A percentile compares a stretch with the other conserved stretches of the same genome.
Evolutionary conservation across 2,888 invertebrate genomes (phyloP).

Genomic region (Lasioglossum marginatum): DNA sequence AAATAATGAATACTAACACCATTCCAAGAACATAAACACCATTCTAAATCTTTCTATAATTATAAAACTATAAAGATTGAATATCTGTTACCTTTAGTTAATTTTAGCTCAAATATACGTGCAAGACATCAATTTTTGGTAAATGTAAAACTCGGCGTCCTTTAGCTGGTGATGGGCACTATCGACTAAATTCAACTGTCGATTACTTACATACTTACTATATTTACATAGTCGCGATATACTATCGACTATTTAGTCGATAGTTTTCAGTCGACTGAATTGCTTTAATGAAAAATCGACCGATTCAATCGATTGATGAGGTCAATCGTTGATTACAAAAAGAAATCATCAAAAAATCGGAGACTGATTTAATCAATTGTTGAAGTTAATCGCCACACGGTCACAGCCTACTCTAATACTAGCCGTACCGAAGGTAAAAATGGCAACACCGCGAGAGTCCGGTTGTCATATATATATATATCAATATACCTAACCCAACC

Average conservation of each 20-base stretch:
- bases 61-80: neutral
- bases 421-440: too few species aligned
- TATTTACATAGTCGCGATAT: neutral
- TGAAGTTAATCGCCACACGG: too few species aligned
- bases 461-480: too few species aligned
- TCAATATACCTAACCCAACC: too few species aligned
- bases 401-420: too few species aligned
- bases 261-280: neutral
- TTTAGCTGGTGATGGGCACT: neutral
- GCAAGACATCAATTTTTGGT: constrained; percentile 14
- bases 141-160: constrained; percentile 33
- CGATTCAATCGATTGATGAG: too few species aligned
- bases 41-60: neutral
- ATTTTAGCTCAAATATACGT: neutral
- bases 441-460: too few species aligned
- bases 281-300: too few species aligned
- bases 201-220: neutral
- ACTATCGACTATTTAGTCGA: neutral
- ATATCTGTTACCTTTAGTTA: constrained; percentile 26
- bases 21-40: neutral
- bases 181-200: neutral
- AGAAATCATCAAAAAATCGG: too few species aligned
- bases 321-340: too few species aligned
- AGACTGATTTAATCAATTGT: too few species aligned
- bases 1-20: neutral